Base-by-base conservation (phyloP, 2,797 vertebrate species). In the Pseudochaenichthys georgianus region DNA sequence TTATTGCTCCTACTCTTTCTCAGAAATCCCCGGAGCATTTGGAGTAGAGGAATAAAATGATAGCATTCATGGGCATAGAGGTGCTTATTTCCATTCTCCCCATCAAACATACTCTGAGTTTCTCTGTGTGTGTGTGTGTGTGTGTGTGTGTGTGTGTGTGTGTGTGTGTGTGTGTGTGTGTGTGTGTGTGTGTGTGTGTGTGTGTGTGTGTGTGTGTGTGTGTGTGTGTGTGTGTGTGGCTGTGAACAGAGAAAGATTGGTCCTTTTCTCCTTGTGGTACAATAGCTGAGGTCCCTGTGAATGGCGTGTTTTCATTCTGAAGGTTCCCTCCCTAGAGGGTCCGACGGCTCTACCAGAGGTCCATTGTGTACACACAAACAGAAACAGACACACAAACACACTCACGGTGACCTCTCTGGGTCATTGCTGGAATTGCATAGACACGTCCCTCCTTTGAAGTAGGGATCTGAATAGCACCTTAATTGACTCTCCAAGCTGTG, bases 1-100 rank as follows among this genome's bases (percentile, higher is more conserved):
- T 98, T 98, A 98, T 98, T 97, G 96, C 97, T 96, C 95, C 96
- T 95, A 96, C 98, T 97, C 96, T 95, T 97, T 97, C 89, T 96
- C 96, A 88, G 61, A 95, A 95, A 96, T 97, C 98, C 97, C 98
- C 91, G 96, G 97, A 98, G 98, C 97, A 96, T 97, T 98, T 93
- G 91, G 93, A 95, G 95, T 95, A 94, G 94, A 96, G 96, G 95
- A 96, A 95, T 96, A 94, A 96, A 97, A 97, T 97, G 96, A 98
- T 97, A 96, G 96, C 95, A 82, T 96, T 97, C 95, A 91, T 91
- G 91, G 92, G 91, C 95, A 96, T 95, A 94, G 93, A 95, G 96
- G 94, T 92, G 95, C 95, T 92, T 95, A 97, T 98, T 97, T 97
- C 95, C 95, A 96, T 97, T 96, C 81, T 73, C 74, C 68, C 84